These are phyloP conservation scores for Choristoneura rosaceana DNA, from an alignment of 2,888 invertebrate genomes.

Conservation along the genomic window DNA sequence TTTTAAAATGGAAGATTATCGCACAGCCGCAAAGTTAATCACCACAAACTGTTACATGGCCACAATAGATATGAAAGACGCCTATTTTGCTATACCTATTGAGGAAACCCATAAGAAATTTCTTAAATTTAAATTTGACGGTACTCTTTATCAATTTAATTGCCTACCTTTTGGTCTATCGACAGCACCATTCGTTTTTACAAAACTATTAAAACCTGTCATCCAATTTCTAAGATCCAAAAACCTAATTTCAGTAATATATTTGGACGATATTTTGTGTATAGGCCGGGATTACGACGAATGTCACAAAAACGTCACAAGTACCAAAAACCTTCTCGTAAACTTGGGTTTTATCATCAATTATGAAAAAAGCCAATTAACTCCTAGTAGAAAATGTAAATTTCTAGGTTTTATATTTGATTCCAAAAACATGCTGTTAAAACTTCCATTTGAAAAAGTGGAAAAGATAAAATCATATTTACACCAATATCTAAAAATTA, in stretches of 20 bases:
- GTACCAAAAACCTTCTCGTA: too few species aligned
- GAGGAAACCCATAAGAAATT: not conserved
- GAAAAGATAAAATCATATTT: not conserved
- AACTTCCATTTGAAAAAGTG: not conserved
- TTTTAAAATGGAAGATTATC: constrained; percentile 8
- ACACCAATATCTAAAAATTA: not conserved
- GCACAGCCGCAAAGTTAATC: constrained; percentile 1
- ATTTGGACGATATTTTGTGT: constrained; percentile 11
- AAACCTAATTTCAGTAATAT: not conserved
- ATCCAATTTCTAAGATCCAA: not conserved
- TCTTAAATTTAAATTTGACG: not conserved
- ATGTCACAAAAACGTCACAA: not conserved
- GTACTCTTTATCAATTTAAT: not conserved
- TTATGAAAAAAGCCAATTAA: constrained; percentile 15
- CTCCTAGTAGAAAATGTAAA: constrained; percentile 10
- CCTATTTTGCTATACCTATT: not conserved
- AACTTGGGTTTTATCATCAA: constrained; percentile 19
- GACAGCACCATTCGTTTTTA: constrained; percentile 29
- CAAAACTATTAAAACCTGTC: constrained; percentile 30
- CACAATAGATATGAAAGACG: not conserved
- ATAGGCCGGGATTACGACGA: not conserved
- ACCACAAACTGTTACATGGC: constrained; percentile 7
- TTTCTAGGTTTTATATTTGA: constrained; percentile 22
- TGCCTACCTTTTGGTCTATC: constrained; percentile 15
- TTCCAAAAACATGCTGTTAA: not conserved